phyloP scores from a whole-genome alignment of 2,888 invertebrate genomes.

The Ptychoptera albimana region DNA sequence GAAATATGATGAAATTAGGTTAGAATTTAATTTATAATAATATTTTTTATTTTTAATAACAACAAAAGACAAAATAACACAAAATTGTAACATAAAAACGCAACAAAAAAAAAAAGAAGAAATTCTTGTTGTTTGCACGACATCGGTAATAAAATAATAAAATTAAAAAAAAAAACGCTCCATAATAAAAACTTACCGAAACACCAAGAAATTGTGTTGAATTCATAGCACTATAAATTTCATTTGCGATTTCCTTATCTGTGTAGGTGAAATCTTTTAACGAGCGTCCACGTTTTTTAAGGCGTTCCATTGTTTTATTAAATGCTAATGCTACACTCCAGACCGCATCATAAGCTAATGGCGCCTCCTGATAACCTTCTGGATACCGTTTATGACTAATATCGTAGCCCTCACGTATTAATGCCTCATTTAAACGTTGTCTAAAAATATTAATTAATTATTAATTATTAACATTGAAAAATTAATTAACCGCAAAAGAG shows the following conservation, averaged over 20 bases:
- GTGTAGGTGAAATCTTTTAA: constrained; percentile 94
- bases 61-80: not conserved
- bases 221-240: constrained; percentile 95
- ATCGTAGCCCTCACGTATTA: constrained; percentile 68
- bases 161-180: too few relatives aligned
- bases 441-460: constrained; percentile 31
- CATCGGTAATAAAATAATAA: too few relatives aligned
- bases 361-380: constrained; percentile 95
- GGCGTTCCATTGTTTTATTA: constrained; percentile 86
- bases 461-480: too few relatives aligned
- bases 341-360: constrained; percentile 96
- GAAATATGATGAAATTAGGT: too few relatives aligned
- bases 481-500: too few relatives aligned
- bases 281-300: constrained; percentile 59
- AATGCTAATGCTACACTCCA: constrained; percentile 98
- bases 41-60: not conserved
- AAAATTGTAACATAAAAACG: not conserved
- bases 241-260: constrained; percentile 84
- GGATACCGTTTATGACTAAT: constrained; percentile 76
- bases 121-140: too few relatives aligned
- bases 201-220: constrained; percentile 96
- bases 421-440: constrained; percentile 61
- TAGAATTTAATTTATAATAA: not conserved
- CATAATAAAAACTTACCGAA: constrained; percentile 56
- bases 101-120: not conserved